phyloP scores from a whole-genome alignment of 1,140 invertebrate genomes.

The Helicoverpa zea region DNA sequence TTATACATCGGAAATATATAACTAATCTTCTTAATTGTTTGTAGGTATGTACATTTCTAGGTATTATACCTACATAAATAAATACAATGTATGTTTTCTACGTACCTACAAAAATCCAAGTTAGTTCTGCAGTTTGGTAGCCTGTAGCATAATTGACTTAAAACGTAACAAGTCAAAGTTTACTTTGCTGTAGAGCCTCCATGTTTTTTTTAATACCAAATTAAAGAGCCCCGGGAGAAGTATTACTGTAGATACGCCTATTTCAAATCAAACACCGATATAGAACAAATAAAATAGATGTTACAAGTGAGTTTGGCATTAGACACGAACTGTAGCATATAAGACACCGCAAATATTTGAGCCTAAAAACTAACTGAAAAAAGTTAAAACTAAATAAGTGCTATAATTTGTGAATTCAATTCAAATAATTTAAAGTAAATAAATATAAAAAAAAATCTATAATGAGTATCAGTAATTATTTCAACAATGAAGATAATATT shows the following conservation, averaged over 20 bases:
- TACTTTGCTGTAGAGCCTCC: conserved; percentile 64
- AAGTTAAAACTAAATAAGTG: no score
- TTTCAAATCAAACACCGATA: neutral
- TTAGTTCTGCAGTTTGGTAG: neutral
- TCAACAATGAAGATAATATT: conserved; percentile 28
- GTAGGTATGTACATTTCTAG: no score
- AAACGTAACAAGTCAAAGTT: conserved; percentile 66
- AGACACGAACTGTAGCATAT: no score
- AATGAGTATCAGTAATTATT: conserved; percentile 27
- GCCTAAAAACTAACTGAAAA: neutral
- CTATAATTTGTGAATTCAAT: no score
- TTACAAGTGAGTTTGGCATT: no score
- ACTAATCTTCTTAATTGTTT: no score
- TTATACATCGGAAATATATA: no score
- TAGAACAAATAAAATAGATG: no score
- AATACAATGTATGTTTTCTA: no score
- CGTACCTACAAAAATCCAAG: neutral
- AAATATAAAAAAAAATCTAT: neutral
- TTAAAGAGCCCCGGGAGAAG: conserved; percentile 47
- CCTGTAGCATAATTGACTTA: conserved; percentile 64
- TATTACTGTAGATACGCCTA: neutral
- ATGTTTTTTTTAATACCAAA: conserved; percentile 60
- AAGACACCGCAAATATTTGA: neutral
- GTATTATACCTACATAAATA: no score
- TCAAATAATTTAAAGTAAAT: no score